Conservation (phyloP, 1,140 invertebrate genomes). For the Adelges cooleyi region DNA sequence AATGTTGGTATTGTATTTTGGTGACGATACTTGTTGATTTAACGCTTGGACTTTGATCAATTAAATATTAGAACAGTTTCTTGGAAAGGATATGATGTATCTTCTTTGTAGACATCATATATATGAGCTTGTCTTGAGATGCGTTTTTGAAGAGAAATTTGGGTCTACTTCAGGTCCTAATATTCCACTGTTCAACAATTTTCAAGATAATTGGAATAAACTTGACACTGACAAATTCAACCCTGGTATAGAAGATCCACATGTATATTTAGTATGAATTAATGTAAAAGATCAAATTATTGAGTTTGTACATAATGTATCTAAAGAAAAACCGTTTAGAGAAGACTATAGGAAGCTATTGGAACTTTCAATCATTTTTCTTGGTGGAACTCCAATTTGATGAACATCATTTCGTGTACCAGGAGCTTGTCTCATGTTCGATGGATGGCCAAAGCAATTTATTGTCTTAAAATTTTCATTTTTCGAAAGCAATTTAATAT, state of each 20-base stretch:
- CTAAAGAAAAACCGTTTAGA: background rate
- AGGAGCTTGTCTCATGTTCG: too few species aligned
- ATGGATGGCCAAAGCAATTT: conserved; percentile 31
- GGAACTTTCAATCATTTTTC: conserved; percentile 10
- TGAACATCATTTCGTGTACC: background rate
- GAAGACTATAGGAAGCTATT: conserved; percentile 28
- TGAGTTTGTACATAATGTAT: background rate
- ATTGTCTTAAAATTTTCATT: conserved; percentile 30
- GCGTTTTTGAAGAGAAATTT: conserved; percentile 29
- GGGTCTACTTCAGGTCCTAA: conserved; percentile 24
- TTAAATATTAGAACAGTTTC: too few species aligned
- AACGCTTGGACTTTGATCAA: too few species aligned
- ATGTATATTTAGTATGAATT: background rate
- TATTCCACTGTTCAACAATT: conserved; percentile 27
- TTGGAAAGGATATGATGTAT: too few species aligned
- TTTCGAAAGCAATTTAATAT: too few species aligned
- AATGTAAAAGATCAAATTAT: background rate
- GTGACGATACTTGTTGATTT: too few species aligned
- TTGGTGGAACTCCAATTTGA: background rate
- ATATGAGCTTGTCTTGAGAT: conserved; percentile 9
- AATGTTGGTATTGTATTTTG: too few species aligned
- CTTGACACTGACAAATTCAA: conserved; percentile 11
- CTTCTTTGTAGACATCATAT: conserved; percentile 31
- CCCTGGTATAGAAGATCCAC: background rate
- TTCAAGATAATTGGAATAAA: conserved; percentile 27